Evolutionary conservation across 1,140 invertebrate species (phyloP), one percentile per base, ranked within the genome.

Genomic region (Heliconius hewitsoni): DNA sequence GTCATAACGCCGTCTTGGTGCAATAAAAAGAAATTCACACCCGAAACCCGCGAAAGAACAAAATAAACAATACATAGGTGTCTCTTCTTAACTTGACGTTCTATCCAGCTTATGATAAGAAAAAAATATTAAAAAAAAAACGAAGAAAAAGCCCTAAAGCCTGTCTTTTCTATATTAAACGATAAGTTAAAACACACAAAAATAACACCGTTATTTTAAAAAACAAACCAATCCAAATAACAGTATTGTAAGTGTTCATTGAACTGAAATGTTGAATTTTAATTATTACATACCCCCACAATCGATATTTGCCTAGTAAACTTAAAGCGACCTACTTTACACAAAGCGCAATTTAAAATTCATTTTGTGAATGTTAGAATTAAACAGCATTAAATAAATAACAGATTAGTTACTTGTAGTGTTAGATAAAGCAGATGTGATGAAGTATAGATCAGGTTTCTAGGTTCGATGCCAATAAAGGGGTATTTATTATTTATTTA

Each of bases 251-350:
- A 13, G 27, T 66, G 60, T 66, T 66, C 60, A 66, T 66, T 66
- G 60, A 66, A 66, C 60, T 66, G 60, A 66, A 66, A 66, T 66
- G 60, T 66, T 66, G 27, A 66, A 66, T 66, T 66, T 66, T 66
- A 66, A 66, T 66, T 66, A 66, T 66, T 66, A 5, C 30, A 66
- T 66, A 30, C 57, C 57, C 57, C 60, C 16, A 66, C 60, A 66
- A 66, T 66, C 60, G 60, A 66, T 66, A 66, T 66, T n/a, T 30
- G 23, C 27, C 60, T 30, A 30, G 60, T 66, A 66, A 66, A 66
- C 60, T 27, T 30, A 66, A 30, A 66, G 13, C 13, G 60, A 66
- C 60, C 60, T 30, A 66, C 23, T 60, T 60, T 23, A 23, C n/a
- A 60, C 55, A 60, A 60, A 60, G 55, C 55, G 13, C 23, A 66